phyloP scores from a whole-genome alignment of 2,888 invertebrate species.

The Hirtodrosophila duncani region DNA sequence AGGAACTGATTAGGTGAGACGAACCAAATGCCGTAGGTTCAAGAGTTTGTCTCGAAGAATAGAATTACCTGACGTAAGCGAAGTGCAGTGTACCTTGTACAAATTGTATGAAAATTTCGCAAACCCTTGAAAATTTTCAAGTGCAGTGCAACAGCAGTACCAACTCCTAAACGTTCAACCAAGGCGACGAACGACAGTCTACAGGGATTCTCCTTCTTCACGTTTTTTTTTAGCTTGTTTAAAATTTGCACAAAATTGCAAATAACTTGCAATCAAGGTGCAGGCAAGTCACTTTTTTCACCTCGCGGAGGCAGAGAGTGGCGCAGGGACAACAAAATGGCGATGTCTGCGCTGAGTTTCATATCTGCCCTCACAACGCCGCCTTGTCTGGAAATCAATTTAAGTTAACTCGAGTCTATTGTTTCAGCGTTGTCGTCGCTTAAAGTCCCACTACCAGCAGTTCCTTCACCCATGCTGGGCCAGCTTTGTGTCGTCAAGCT shows the following conservation, averaged over 20 bases:
- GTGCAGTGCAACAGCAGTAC: slow-evolving; percentile 41
- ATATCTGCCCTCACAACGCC: slow-evolving; percentile 46
- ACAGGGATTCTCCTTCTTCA: slow-evolving; percentile 7
- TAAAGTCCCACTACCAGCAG: slow-evolving; percentile 31
- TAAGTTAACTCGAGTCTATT: slow-evolving; percentile 73
- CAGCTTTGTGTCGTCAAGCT: slow-evolving; percentile 45
- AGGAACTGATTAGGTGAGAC: neutral
- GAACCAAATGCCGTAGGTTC: too few relatives aligned
- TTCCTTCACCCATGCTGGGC: neutral
- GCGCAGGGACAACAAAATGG: slow-evolving; percentile 28
- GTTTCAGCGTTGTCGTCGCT: slow-evolving; percentile 58
- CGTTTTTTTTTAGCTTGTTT: slow-evolving; percentile 14
- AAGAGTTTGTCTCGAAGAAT: neutral
- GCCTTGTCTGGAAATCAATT: slow-evolving; percentile 67
- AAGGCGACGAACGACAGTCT: slow-evolving; percentile 8
- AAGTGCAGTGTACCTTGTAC: slow-evolving; percentile 38
- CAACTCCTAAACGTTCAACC: slow-evolving; percentile 8
- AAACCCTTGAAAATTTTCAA: slow-evolving; percentile 56
- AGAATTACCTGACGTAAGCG: slow-evolving; percentile 37
- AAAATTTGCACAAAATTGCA: slow-evolving; percentile 69
- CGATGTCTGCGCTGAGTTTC: slow-evolving; percentile 29
- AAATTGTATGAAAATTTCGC: slow-evolving; percentile 61
- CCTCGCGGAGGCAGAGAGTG: neutral
- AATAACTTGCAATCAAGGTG: slow-evolving; percentile 75
- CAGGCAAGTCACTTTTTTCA: slow-evolving; percentile 21